These are phyloP conservation scores for Conger conger DNA, from an alignment of 2,113 vertebrate species.

Conservation along the genomic window DNA sequence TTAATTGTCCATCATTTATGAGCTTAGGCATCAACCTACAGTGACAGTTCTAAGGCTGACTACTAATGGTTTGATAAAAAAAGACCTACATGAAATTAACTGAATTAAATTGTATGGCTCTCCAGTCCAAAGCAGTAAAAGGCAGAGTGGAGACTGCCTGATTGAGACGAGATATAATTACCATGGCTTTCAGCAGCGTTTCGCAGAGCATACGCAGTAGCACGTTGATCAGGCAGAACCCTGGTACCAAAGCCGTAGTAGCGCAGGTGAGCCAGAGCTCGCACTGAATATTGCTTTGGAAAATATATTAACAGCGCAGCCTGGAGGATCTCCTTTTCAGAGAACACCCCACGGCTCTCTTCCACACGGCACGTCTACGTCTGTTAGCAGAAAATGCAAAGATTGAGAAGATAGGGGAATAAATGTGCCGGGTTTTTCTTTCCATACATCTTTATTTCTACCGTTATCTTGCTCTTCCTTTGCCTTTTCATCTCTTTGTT, in stretches of 20 bases:
- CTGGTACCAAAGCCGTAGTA: too few relatives aligned
- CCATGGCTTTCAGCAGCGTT: neutral
- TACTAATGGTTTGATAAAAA: neutral
- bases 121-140: neutral
- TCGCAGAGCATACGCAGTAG: neutral
- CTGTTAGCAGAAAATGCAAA: neutral
- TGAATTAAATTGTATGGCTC: neutral
- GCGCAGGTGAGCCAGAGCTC: too few relatives aligned
- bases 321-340: neutral
- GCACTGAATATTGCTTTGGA: neutral
- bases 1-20: too few relatives aligned
- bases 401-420: slow-evolving; percentile 21
- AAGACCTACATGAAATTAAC: neutral
- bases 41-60: neutral
- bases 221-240: neutral
- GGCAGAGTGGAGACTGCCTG: neutral
- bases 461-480: slow-evolving; percentile 25
- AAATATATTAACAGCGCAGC: neutral
- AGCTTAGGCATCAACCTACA: neutral
- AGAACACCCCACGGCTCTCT: neutral
- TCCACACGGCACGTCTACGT: neutral
- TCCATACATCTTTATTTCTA: slow-evolving; percentile 8
- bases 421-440: slow-evolving; percentile 31
- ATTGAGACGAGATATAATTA: neutral
- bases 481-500: neutral